Evolutionary conservation across 2,888 invertebrate genomes (phyloP), one percentile per base, ranked within the genome.

Genomic region (Copidosoma aretas): DNA sequence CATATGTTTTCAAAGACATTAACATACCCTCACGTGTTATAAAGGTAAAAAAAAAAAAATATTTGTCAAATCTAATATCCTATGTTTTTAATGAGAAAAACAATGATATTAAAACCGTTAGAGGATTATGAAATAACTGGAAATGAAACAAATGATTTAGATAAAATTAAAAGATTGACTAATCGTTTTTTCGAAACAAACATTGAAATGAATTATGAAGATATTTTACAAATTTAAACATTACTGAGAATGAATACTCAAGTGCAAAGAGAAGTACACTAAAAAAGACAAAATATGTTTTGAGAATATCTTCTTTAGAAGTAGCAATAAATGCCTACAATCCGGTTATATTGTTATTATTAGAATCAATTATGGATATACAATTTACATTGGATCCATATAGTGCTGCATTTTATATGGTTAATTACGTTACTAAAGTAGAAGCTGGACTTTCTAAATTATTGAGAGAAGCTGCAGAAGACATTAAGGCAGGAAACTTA

Each of bases 401-500:
- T 53, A 60, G 53, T 14, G 53, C 24, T 54, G 39, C 32, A 12
- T 41, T 51, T 3, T 65, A 59, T 25, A 65, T 59, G 52, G 41
- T 65, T 10, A 65, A 66, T 43, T 66, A 66, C 54, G 25, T 60
- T 8, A 60, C 66, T 3, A 66, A 66, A 60, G 46, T 60, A 25
- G 60, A 60, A 41, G 43, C 60, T 21, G 53, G 46, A 12, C n/a
- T 60, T 14, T 60, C 66, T 19, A 57, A 59, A 51, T 59, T 64
- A 49, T 19, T 64, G 24, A 17, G 51, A 25, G 58, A 64, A 51
- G 73, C 74, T 49, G 69, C 69, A 24, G 25, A 15, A n/a, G 74
- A 73, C 66, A 58, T 56, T 39, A 25, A 71, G 39, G 64, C 70
- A 32, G 62, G 68, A 12, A 62, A 73, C 43, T 56, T 51, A 17